Evolutionary conservation across 2,888 invertebrate species (phyloP).

Genomic region (Pelosia muscerda): DNA sequence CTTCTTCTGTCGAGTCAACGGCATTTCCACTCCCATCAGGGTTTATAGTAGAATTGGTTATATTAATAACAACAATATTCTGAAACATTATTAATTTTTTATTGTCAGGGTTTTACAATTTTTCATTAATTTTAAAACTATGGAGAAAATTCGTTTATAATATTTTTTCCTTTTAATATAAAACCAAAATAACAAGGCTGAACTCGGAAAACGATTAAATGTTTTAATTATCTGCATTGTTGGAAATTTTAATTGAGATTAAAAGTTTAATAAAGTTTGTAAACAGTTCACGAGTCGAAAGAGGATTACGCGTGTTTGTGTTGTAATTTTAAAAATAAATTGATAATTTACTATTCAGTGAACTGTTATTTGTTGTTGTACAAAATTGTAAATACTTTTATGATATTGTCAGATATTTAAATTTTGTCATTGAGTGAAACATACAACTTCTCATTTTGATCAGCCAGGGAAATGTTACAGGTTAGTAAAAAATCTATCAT

Average conservation of each 20-base stretch:
- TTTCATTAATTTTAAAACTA: constrained; percentile 22
- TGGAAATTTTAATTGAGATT: constrained; percentile 26
- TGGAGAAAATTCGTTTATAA: constrained; percentile 12
- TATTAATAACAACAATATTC: background rate
- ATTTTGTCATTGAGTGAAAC: background rate
- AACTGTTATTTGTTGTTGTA: background rate
- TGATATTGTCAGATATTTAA: too few relatives aligned
- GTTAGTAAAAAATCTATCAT: too few relatives aligned
- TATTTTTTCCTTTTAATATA: constrained; percentile 28
- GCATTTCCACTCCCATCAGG: too few relatives aligned
- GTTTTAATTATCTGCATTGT: constrained; percentile 37
- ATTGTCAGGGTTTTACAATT: constrained; percentile 15
- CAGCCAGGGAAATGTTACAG: background rate
- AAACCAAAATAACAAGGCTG: constrained; percentile 24
- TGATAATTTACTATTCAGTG: background rate
- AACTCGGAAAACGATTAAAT: constrained; percentile 26
- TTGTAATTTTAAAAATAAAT: constrained; percentile 6
- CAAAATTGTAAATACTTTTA: too few relatives aligned
- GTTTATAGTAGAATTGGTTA: too few relatives aligned
- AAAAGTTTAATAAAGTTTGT: constrained; percentile 7
- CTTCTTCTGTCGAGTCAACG: too few relatives aligned
- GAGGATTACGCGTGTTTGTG: background rate
- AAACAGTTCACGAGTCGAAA: background rate
- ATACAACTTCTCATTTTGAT: background rate
- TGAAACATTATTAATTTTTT: constrained; percentile 15